Conservation (phyloP, 2,797 vertebrate species). For the Eulemur albifrons region DNA sequence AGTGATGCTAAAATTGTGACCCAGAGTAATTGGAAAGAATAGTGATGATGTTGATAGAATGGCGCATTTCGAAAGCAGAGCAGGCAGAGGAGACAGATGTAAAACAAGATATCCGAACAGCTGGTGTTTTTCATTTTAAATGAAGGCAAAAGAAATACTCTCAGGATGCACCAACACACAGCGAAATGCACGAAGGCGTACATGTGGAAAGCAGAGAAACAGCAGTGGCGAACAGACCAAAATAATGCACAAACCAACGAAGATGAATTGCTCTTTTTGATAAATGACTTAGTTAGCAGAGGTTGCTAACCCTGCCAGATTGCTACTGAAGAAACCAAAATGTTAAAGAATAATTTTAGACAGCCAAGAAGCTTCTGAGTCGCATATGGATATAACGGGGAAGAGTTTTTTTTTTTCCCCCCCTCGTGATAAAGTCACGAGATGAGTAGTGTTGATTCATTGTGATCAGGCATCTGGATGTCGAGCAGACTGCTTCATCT, state of each 20-base stretch:
- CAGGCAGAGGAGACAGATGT: constrained; percentile 40
- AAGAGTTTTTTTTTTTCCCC: background rate
- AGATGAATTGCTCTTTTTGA: background rate
- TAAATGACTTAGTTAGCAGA: background rate
- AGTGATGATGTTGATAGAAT: background rate
- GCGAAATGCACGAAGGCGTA: background rate
- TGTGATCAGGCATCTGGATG: constrained; percentile 20
- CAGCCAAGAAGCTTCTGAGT: background rate
- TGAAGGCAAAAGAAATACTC: constrained; percentile 16
- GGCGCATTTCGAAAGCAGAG: background rate
- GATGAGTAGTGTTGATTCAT: background rate
- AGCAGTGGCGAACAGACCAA: background rate
- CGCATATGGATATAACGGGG: background rate
- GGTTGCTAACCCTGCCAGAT: background rate
- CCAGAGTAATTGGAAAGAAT: background rate
- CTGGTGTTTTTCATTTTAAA: constrained; percentile 56
- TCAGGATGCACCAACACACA: background rate
- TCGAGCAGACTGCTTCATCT: background rate
- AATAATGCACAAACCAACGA: background rate
- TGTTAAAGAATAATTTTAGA: background rate
- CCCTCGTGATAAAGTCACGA: background rate
- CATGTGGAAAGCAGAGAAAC: background rate
- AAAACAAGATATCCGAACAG: background rate
- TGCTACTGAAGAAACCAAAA: background rate
- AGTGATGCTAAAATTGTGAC: background rate